phyloP scores from a whole-genome alignment of 1,140 invertebrate species.

The Anadara kagoshimensis region DNA sequence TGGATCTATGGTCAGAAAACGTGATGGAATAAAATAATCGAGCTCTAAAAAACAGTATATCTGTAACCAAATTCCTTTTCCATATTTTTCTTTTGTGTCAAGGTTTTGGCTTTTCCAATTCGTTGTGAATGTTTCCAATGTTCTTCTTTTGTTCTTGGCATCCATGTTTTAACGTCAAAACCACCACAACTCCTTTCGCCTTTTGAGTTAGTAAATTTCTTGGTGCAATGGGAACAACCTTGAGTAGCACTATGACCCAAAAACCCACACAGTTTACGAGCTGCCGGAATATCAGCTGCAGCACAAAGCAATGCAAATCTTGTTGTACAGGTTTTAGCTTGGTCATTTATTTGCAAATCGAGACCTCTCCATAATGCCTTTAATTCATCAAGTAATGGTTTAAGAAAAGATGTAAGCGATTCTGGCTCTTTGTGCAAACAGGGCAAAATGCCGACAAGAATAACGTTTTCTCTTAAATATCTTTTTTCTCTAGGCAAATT shows the following conservation, averaged over 20 bases:
- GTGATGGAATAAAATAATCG: conserved; percentile 35
- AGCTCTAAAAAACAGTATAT: conserved; percentile 13
- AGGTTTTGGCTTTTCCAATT: conserved; percentile 5
- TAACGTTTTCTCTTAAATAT: conserved; percentile 15
- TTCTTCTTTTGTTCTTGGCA: neutral
- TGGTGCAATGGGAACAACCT: conserved; percentile 37
- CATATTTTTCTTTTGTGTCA: conserved; percentile 6
- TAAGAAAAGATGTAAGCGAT: conserved; percentile 34
- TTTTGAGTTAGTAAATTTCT: conserved; percentile 18
- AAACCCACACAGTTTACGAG: conserved; percentile 40
- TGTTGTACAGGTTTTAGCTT: neutral
- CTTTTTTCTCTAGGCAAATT: conserved; percentile 30
- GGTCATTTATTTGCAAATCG: neutral
- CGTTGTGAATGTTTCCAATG: conserved; percentile 5
- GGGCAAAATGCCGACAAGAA: conserved; percentile 36
- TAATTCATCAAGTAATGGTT: conserved; percentile 37
- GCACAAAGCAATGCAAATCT: conserved; percentile 38
- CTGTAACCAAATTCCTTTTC: conserved; percentile 30
- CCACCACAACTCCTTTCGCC: conserved; percentile 30
- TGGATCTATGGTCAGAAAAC: conserved; percentile 35
- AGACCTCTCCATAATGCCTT: conserved; percentile 13
- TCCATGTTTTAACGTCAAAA: conserved; percentile 15
- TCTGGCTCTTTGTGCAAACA: conserved; percentile 36
- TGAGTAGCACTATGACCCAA: conserved; percentile 32
- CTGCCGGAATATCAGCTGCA: conserved; percentile 40